Evolutionary conservation across 1,140 invertebrate genomes (phyloP).

Genomic region (Colletes latitarsis): DNA sequence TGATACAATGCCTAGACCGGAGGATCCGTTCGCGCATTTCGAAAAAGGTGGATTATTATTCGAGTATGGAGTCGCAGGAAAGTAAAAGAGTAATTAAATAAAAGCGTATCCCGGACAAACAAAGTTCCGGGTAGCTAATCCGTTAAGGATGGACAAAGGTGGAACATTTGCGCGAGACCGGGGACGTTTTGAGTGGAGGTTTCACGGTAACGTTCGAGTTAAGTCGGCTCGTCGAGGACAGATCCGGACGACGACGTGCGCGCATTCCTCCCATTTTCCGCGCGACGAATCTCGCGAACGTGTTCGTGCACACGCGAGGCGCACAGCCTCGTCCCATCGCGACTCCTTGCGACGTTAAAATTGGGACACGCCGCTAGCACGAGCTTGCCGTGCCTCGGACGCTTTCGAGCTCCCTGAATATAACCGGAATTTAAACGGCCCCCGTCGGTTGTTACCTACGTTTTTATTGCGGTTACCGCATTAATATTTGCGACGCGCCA

Average conservation of each 20-base stretch:
- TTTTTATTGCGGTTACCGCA: conserved; percentile 3
- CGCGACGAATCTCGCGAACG: neutral
- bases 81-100: neutral
- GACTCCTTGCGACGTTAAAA: neutral
- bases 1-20: no score
- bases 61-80: no score
- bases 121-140: neutral
- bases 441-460: neutral
- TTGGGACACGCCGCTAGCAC: neutral
- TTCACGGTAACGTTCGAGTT: conserved; percentile 4
- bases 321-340: neutral
- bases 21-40: no score
- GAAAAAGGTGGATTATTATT: no score
- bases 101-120: neutral
- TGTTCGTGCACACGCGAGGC: neutral
- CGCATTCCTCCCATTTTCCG: conserved; percentile 11
- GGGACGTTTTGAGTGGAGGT: neutral
- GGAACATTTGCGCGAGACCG: neutral
- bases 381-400: neutral
- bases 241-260: neutral
- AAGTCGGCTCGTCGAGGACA: neutral
- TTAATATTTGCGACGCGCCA: neutral
- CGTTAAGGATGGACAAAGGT: neutral
- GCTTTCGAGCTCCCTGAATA: neutral
- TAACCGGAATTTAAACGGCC: neutral